Conservation (phyloP, 2,113 vertebrate species). For the Pollachius pollachius region DNA sequence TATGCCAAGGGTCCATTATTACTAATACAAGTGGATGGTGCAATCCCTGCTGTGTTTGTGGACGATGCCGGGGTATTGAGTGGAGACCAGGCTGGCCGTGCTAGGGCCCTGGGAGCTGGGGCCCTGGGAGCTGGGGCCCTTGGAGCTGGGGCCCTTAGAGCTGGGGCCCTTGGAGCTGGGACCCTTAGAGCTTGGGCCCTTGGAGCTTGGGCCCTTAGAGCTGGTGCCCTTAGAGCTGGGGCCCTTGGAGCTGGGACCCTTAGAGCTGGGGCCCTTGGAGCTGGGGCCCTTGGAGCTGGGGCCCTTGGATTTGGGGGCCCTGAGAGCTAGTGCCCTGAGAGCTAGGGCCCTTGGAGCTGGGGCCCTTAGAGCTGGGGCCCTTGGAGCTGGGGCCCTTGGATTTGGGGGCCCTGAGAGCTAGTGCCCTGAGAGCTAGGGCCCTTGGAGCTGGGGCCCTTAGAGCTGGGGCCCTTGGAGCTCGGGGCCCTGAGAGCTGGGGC, state of each 20-base stretch:
- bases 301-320: slow-evolving; percentile 30
- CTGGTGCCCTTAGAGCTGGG: slow-evolving; percentile 55
- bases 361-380: slow-evolving; percentile 35
- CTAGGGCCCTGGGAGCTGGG: too few relatives aligned
- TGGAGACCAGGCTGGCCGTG: slow-evolving; percentile 31
- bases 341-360: too few relatives aligned
- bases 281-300: slow-evolving; percentile 23
- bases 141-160: slow-evolving; percentile 17
- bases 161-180: slow-evolving; percentile 33
- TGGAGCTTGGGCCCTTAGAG: slow-evolving; percentile 7
- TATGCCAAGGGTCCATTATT: slow-evolving; percentile 33
- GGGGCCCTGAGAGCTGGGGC: too few relatives aligned
- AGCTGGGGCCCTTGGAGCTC: too few relatives aligned
- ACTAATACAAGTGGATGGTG: slow-evolving; percentile 54
- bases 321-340: too few relatives aligned
- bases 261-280: slow-evolving; percentile 15
- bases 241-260: slow-evolving; percentile 49
- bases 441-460: slow-evolving; percentile 54
- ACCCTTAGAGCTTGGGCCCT: slow-evolving; percentile 33
- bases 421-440: slow-evolving; percentile 54
- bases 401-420: slow-evolving; percentile 5
- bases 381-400: slow-evolving; percentile 44
- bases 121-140: too few relatives aligned
- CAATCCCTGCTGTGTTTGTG: slow-evolving; percentile 31
- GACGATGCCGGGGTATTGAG: slow-evolving; percentile 47